Base-by-base conservation (phyloP, 2,797 vertebrate genomes). In the Onychomys leucogaster region DNA sequence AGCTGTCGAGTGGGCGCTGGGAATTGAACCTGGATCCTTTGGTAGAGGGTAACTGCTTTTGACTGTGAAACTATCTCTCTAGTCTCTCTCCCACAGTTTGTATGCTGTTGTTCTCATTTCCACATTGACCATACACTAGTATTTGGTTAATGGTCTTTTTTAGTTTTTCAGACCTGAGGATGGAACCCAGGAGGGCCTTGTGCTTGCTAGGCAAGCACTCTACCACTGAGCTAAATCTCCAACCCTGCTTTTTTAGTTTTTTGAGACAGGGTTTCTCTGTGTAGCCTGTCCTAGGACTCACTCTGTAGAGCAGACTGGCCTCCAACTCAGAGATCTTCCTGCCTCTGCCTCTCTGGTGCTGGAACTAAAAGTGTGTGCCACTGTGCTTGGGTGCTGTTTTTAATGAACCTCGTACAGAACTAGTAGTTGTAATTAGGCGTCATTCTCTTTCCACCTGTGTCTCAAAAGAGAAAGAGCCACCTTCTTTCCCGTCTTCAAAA, bases 401-500 rank as follows among this genome's bases (percentile, higher is more conserved):
- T 90, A 52, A 41, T 94, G 59, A 59, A 12, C 65, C 11, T 85
- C 32, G 49, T 80, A 55, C 4, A 63, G 63, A 91, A 94, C 6
- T 14, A 83, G 5, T 85, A 63, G 23, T 82, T 92, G 49, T 32
- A 91, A 0, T 81, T 80, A 75, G n/a, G n/a, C n/a, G n/a, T n/a
- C n/a, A n/a, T 92, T 80, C 80, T 41, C 10, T 90, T 96, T 89
- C 67, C n/a, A 67, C 14, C 55, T 80, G 2, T 59, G 61, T 95
- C 19, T 83, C 81, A 89, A 84, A 95, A 46, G 9, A 81, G 71
- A 89, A 93, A 57, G 32, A 69, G 1, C 84, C 13, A 95, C 96
- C 4, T 1, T 90, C 63, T 6, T 96, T 90, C 34, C 25, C 16
- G 29, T 94, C 25, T 85, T 49, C 59, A 81, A 23, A 94, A 78